Percentiles rank a stretch among this genome's conserved stretches.
Evolutionary conservation across 2,888 invertebrate genomes (phyloP).

Genomic region (Andrena fulva): DNA sequence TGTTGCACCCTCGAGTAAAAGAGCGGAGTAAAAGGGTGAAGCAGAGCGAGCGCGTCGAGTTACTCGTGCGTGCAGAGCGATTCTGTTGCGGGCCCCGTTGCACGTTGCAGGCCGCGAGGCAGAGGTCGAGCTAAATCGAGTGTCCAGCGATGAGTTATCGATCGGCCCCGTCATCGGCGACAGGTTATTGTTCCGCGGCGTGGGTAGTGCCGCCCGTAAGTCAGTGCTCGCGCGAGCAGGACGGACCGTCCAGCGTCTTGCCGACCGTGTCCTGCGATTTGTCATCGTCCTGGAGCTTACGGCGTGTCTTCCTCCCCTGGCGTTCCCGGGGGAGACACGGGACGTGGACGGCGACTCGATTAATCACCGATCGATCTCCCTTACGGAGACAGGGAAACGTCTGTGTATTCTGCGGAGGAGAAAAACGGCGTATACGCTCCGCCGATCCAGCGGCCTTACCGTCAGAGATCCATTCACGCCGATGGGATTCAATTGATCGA

Average conservation of each 20-base stretch:
- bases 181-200: slow-evolving; percentile 70
- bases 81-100: slow-evolving; percentile 24
- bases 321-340: slow-evolving; percentile 18
- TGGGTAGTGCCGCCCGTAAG: slow-evolving; percentile 52
- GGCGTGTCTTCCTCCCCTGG: slow-evolving; percentile 5
- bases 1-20: slow-evolving; percentile 16
- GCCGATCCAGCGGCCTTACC: neutral
- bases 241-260: slow-evolving; percentile 36
- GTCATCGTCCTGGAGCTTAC: slow-evolving; percentile 41
- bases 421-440: neutral
- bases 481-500: slow-evolving; percentile 1
- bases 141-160: slow-evolving; percentile 70
- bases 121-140: slow-evolving; percentile 68
- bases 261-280: slow-evolving; percentile 43
- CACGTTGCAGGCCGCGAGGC: slow-evolving; percentile 31
- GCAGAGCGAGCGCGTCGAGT: slow-evolving; percentile 5
- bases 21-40: slow-evolving; percentile 10
- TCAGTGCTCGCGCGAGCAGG: slow-evolving; percentile 37
- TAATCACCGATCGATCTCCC: slow-evolving; percentile 41
- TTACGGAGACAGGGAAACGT: slow-evolving; percentile 20
- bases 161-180: slow-evolving; percentile 67
- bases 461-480: neutral
- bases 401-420: neutral
- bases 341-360: slow-evolving; percentile 22
- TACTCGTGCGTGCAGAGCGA: slow-evolving; percentile 34